Base-by-base conservation (phyloP, 2,888 invertebrate genomes). In the Dryomyza anilis region DNA sequence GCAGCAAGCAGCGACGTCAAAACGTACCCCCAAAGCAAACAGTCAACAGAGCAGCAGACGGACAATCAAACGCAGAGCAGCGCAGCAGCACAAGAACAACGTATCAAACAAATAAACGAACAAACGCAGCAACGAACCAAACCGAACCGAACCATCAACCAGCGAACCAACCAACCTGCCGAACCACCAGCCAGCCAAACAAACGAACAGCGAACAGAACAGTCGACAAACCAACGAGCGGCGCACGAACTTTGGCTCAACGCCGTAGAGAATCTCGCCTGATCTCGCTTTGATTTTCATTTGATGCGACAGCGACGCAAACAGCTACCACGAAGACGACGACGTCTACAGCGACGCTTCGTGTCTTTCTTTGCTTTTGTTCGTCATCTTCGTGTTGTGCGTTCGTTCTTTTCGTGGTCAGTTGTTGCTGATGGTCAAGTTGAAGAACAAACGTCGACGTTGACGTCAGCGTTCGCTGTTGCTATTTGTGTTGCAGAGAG, bases 381-480 rank as follows among this genome's bases (percentile, higher is more conserved):
- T 25, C 25, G 36, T 39, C 27, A 25, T 19, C n/a, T n/a, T n/a
- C n/a, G n/a, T n/a, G n/a, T n/a, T n/a, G n/a, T n/a, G n/a, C n/a
- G n/a, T 61, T 12, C 55, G 25, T 53, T 57, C 43, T 53, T 53
- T 55, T 53, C 52, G 12, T 56, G 63, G 63, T 61, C 56, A 56
- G 55, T 33, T n/a, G n/a, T n/a, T 25, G 55, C n/a, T 52, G 59
- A 69, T 72, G 72, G 72, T 70, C 72, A 72, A 72, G 71, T 71
- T 71, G 71, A 73, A 72, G 71, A 70, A 69, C 70, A 68, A 67
- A 66, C 65, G 66, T 10, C 57, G 55, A 21, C 64, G n/a, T 36
- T 29, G 45, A 50, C 60, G 14, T 16, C 39, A 27, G 45, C 62
- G 64, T 19, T n/a, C 50, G 30, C 29, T 55, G 56, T 29, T 19